Conservation (phyloP, 2,888 invertebrate genomes). For the Chouioia cunea region DNA sequence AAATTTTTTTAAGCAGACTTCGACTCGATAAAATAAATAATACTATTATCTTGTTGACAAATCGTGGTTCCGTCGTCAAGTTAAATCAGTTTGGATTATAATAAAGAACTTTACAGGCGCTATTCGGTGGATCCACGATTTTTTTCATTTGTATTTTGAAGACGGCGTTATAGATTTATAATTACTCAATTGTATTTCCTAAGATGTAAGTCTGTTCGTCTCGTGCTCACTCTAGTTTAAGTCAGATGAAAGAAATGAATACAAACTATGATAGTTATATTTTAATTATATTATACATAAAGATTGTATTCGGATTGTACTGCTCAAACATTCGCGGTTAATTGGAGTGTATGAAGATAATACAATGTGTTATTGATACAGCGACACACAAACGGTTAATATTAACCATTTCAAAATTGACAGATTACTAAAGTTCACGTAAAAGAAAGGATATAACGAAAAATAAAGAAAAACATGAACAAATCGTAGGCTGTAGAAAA, state of each 20-base stretch:
- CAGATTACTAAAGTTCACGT: conserved; percentile 36
- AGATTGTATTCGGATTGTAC: conserved; percentile 46
- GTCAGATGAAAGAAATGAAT: conserved; percentile 48
- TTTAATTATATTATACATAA: conserved; percentile 42
- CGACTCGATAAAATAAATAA: conserved; percentile 21
- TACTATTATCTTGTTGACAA: conserved; percentile 26
- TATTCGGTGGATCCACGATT: conserved; percentile 26
- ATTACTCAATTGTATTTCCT: conserved; percentile 53
- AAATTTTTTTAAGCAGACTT: conserved; percentile 25
- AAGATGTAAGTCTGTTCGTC: conserved; percentile 61
- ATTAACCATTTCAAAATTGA: conserved; percentile 37
- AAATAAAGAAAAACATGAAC: conserved; percentile 46
- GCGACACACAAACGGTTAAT: conserved; percentile 37
- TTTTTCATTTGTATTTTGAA: conserved; percentile 40
- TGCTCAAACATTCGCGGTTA: conserved; percentile 13
- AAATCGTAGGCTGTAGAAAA: conserved; percentile 51
- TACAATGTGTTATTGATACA: conserved; percentile 46
- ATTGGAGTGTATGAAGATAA: conserved; percentile 20
- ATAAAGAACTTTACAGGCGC: conserved; percentile 11
- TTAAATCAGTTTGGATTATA: conserved; percentile 6
- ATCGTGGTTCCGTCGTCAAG: conserved; percentile 29
- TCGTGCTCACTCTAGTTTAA: conserved; percentile 64
- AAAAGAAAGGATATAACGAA: conserved; percentile 13
- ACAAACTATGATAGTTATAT: conserved; percentile 45
- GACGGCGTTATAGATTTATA: conserved; percentile 27